Conservation (phyloP, 2,113 vertebrate species). For the Marmota flaviventris region DNA sequence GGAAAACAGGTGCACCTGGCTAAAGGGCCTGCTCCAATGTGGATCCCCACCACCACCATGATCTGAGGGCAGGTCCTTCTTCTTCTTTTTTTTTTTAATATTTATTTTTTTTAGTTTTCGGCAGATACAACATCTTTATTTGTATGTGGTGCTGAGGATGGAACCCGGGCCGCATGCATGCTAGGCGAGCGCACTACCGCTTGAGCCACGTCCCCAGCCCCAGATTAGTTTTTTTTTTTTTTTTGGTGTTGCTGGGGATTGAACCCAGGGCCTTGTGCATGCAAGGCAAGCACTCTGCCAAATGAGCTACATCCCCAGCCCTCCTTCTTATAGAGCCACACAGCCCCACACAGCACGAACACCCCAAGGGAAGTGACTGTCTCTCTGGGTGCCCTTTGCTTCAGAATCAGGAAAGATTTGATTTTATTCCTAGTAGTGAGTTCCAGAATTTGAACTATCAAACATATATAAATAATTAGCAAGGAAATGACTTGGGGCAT, state of each 20-base stretch:
- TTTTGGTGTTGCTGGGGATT: too few relatives aligned
- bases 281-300: too few relatives aligned
- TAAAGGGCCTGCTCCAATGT: not conserved
- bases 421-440: not conserved
- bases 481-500: not conserved
- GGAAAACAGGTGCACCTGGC: not conserved
- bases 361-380: not conserved
- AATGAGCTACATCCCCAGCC: too few relatives aligned
- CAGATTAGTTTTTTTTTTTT: too few relatives aligned
- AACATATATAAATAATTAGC: not conserved
- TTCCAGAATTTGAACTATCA: not conserved
- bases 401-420: not conserved
- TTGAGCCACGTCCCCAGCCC: too few relatives aligned
- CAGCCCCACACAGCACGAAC: too few relatives aligned
- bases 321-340: not conserved
- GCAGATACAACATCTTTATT: too few relatives aligned
- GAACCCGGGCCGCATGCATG: too few relatives aligned
- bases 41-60: not conserved
- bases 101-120: too few relatives aligned
- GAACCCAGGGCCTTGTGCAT: too few relatives aligned
- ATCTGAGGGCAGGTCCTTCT: not conserved
- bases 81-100: too few relatives aligned
- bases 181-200: fast-evolving
- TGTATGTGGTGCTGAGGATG: too few relatives aligned
- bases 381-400: not conserved